phyloP scores from a whole-genome alignment of 2,113 vertebrate genomes.

The Chloebia gouldiae region DNA sequence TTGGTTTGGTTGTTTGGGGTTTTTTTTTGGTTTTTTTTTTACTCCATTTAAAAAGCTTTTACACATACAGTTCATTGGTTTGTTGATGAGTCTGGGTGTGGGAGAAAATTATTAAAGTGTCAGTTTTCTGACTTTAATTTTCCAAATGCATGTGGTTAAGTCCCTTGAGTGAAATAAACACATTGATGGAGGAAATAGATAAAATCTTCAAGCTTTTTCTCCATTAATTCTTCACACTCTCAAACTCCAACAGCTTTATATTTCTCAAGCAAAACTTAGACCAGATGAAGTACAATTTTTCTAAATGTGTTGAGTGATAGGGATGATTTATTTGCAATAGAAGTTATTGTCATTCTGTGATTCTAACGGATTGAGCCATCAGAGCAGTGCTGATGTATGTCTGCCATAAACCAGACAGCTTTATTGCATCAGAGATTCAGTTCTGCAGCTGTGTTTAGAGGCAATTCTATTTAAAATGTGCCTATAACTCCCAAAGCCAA shows the following conservation, averaged over 20 bases:
- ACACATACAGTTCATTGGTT: not conserved
- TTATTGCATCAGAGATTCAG: conserved; percentile 52
- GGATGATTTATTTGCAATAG: conserved; percentile 22
- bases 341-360: conserved; percentile 49
- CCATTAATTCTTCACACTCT: not conserved
- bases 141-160: conserved; percentile 12
- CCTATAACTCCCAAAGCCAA: conserved; percentile 32
- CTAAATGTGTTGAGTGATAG: conserved; percentile 31
- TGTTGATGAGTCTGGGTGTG: not conserved
- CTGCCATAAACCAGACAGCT: conserved; percentile 57
- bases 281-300: conserved; percentile 27
- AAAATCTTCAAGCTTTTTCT: conserved; percentile 4
- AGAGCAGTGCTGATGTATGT: conserved; percentile 32
- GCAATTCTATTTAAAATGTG: conserved; percentile 42
- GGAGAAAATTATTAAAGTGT: conserved; percentile 16
- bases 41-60: not conserved
- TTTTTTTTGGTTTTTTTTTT: not conserved
- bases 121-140: conserved; percentile 40
- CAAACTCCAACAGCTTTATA: not conserved
- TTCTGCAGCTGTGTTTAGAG: conserved; percentile 58
- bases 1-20: no score
- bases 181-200: conserved; percentile 3
- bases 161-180: conserved; percentile 27
- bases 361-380: conserved; percentile 47
- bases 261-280: conserved; percentile 19